These are phyloP conservation scores for Nymphalis polychloros DNA, from an alignment of 2,888 invertebrate species.

Conservation along the genomic window DNA sequence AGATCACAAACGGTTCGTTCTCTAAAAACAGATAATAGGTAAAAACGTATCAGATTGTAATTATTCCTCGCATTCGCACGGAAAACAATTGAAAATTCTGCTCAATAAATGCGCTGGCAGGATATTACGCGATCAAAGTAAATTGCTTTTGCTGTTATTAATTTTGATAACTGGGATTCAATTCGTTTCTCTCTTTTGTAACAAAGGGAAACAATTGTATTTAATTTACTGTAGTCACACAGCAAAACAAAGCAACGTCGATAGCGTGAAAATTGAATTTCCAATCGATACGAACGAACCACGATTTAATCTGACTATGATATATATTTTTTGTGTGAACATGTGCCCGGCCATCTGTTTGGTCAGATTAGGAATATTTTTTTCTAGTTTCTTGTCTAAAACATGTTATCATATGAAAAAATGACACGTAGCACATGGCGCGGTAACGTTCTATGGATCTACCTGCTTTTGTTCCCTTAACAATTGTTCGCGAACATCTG, in stretches of 20 bases:
- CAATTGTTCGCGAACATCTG: slow-evolving; percentile 76
- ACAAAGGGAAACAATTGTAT: slow-evolving; percentile 80
- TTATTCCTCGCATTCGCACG: slow-evolving; percentile 48
- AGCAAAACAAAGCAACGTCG: slow-evolving; percentile 59
- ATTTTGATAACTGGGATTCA: slow-evolving; percentile 80
- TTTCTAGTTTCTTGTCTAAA: slow-evolving; percentile 67
- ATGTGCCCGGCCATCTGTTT: slow-evolving; percentile 76
- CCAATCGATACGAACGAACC: slow-evolving; percentile 44
- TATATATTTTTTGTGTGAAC: slow-evolving; percentile 58
- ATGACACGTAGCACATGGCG: slow-evolving; percentile 79
- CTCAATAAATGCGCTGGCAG: slow-evolving; percentile 65
- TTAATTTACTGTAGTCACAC: slow-evolving; percentile 72
- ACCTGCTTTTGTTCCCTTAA: slow-evolving; percentile 77
- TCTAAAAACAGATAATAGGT: slow-evolving; percentile 20
- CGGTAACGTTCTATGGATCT: slow-evolving; percentile 59
- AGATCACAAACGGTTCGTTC: slow-evolving; percentile 7
- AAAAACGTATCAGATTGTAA: slow-evolving; percentile 38
- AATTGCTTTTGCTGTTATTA: slow-evolving; percentile 79
- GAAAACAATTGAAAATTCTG: slow-evolving; percentile 66
- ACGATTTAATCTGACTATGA: slow-evolving; percentile 33
- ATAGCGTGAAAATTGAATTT: slow-evolving; percentile 57
- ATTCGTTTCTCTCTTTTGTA: slow-evolving; percentile 80
- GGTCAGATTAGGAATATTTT: slow-evolving; percentile 75
- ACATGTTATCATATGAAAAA: slow-evolving; percentile 71
- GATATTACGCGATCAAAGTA: slow-evolving; percentile 76